Evolutionary conservation across 2,888 invertebrate genomes (phyloP).

Genomic region (Leptopilina drosophilae): DNA sequence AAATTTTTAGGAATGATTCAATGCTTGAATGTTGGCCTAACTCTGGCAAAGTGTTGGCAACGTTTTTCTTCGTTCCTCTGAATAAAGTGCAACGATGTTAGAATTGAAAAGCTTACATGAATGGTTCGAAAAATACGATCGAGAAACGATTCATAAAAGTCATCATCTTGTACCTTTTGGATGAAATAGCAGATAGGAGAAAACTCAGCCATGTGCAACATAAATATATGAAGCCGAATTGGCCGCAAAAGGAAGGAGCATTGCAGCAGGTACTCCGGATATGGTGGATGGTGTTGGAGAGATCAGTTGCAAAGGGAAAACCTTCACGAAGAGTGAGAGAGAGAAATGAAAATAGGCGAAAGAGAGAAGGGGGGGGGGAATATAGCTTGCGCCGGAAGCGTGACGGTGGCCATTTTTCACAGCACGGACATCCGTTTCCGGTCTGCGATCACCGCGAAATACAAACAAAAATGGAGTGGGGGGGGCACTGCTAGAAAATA

Average conservation of each 20-base stretch:
- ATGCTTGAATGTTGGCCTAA: too few relatives aligned
- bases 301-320: constrained; percentile 45
- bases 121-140: constrained; percentile 9
- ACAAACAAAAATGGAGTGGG: constrained; percentile 70
- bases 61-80: too few relatives aligned
- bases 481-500: constrained; percentile 1
- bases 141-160: background rate
- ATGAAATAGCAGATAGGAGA: constrained; percentile 5
- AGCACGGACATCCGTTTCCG: constrained; percentile 74
- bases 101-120: background rate
- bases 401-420: constrained; percentile 73
- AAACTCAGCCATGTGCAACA: background rate
- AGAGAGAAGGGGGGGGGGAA: constrained; percentile 23
- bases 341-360: constrained; percentile 29
- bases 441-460: constrained; percentile 69
- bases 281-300: constrained; percentile 46
- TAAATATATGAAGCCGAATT: constrained; percentile 14
- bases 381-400: constrained; percentile 65
- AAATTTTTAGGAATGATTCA: too few relatives aligned
- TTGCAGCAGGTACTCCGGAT: constrained; percentile 48
- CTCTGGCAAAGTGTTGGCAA: too few relatives aligned
- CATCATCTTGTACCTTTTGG: background rate
- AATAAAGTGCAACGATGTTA: too few relatives aligned
- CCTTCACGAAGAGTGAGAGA: constrained; percentile 32
- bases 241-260: constrained; percentile 47